phyloP scores from a whole-genome alignment of 2,888 invertebrate genomes.

The Odontocolon sp. region DNA sequence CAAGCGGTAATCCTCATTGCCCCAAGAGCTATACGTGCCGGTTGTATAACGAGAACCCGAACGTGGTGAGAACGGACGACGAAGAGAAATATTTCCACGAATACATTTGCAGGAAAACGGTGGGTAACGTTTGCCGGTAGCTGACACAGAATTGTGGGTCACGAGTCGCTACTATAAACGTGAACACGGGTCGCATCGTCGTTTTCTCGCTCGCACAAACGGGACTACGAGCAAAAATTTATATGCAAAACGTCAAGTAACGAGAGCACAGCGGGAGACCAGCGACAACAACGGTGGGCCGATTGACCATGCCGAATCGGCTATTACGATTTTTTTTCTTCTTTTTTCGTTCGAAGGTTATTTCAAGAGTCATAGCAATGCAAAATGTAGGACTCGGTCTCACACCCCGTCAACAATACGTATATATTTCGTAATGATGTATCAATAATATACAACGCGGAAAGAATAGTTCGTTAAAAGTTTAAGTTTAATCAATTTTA shows the following conservation, averaged over 20 bases:
- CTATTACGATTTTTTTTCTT: slow-evolving; percentile 16
- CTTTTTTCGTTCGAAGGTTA: background rate
- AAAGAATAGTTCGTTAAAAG: too few species aligned
- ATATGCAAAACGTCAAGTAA: slow-evolving; percentile 45
- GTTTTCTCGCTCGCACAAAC: background rate
- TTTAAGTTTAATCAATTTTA: too few species aligned
- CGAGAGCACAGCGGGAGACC: slow-evolving; percentile 7
- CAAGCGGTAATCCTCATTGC: slow-evolving; percentile 49
- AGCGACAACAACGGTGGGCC: slow-evolving; percentile 22
- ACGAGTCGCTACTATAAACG: slow-evolving; percentile 42
- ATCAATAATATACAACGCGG: too few species aligned
- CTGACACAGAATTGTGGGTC: slow-evolving; percentile 23
- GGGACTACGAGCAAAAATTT: slow-evolving; percentile 34
- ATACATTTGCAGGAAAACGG: slow-evolving; percentile 44
- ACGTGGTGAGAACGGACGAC: background rate
- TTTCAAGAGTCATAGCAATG: slow-evolving; percentile 19
- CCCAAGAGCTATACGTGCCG: slow-evolving; percentile 17
- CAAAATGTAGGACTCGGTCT: too few species aligned
- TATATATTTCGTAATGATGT: too few species aligned
- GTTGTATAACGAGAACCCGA: background rate
- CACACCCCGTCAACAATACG: too few species aligned
- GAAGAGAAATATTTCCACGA: slow-evolving; percentile 45
- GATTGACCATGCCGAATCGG: slow-evolving; percentile 41
- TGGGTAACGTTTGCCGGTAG: background rate
- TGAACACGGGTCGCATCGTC: slow-evolving; percentile 10